A percentile compares a stretch with the other conserved stretches of the same genome.
Conservation (phyloP, 2,888 invertebrate species). For the Drosophila kanekoi region DNA sequence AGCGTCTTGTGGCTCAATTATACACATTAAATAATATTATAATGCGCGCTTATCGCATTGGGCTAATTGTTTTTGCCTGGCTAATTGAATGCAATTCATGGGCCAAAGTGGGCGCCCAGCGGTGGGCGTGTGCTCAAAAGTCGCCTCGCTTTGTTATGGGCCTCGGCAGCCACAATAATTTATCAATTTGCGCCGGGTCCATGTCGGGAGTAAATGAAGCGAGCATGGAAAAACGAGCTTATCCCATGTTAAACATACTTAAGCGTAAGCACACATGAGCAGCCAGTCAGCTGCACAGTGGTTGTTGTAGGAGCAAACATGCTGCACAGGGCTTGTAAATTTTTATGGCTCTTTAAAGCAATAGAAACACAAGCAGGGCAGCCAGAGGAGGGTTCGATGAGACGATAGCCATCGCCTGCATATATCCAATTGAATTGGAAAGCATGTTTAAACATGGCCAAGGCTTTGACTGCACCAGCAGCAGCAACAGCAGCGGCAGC, state of each 20-base stretch:
- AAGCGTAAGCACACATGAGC: conserved; percentile 35
- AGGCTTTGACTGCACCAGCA: not conserved
- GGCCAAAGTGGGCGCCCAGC: conserved; percentile 14
- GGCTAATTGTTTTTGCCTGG: conserved; percentile 70
- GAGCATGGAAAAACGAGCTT: conserved; percentile 60
- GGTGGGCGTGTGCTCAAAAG: conserved; percentile 17
- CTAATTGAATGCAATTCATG: conserved; percentile 74
- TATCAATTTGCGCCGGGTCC: conserved; percentile 69
- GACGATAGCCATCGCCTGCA: conserved; percentile 28
- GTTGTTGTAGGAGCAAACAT: conserved; percentile 24
- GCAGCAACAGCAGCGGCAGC: not conserved
- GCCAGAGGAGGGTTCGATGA: too few relatives aligned
- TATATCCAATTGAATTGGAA: conserved; percentile 71
- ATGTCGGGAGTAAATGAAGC: conserved; percentile 67
- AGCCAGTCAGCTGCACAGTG: conserved; percentile 6
- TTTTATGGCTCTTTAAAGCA: conserved; percentile 71
- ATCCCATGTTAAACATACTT: conserved; percentile 77
- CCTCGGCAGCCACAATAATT: conserved; percentile 60
- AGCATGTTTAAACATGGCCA: conserved; percentile 58
- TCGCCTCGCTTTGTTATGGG: not conserved
- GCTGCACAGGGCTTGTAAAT: conserved; percentile 49
- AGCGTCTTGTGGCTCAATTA: conserved; percentile 49
- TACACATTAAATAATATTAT: conserved; percentile 58
- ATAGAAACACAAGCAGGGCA: conserved; percentile 39
- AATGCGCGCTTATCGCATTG: conserved; percentile 68